Evolutionary conservation across 37 sponge, comb jelly and placozoan genomes (phyloP), one percentile per base, ranked within the genome.

Genomic region (Ianthella basta): DNA sequence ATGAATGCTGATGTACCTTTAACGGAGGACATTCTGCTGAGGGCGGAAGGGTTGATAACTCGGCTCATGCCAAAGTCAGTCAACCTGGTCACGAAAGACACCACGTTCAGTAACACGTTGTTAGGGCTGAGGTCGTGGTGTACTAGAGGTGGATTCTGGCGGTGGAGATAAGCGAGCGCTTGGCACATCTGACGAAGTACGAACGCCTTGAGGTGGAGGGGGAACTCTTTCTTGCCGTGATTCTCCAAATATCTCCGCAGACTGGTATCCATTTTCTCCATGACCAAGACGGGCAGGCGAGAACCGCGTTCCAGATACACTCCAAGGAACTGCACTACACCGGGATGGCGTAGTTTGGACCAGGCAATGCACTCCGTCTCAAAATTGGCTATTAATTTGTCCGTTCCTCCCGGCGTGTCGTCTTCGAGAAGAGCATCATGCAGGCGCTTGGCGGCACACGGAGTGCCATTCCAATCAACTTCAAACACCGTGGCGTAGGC

Each of bases 251-350:
- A 44, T 4, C 21, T 5, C 0, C 78, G 44, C 1, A 75, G 78
- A 50, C 78, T 75, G 78, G 39, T 75, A 14, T 75, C 78, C 78
- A 75, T 41, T 50, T 50, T 75, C 53, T 75, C 78, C 78, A 75
- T 75, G 24, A 75, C 54, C 5, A 75, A 8, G 53, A 75, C 40
- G 53, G 78, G 78, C 33, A 75, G 2, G 21, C n/a, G 37, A 23
- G 18, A 53, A 10, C 54, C 78, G 0, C 38, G 44, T 24, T 75
- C 78, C 16, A 75, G 39, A 53, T 36, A 75, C 53, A 75, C 20
- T 19, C 78, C 78, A 0, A 75, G 37, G 78, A 75, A 75, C 53
- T 75, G 78, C 24, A 41, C 78, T 75, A 75, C 25, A 14, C 40
- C 24, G 24, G 78, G 78, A 41, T 75, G 78, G 15, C 78, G 44